A percentile compares a stretch with the other conserved stretches of the same genome.
These are phyloP conservation scores for Dicranocentrus wangi DNA, from an alignment of 2,888 invertebrate genomes.

Conservation along the genomic window DNA sequence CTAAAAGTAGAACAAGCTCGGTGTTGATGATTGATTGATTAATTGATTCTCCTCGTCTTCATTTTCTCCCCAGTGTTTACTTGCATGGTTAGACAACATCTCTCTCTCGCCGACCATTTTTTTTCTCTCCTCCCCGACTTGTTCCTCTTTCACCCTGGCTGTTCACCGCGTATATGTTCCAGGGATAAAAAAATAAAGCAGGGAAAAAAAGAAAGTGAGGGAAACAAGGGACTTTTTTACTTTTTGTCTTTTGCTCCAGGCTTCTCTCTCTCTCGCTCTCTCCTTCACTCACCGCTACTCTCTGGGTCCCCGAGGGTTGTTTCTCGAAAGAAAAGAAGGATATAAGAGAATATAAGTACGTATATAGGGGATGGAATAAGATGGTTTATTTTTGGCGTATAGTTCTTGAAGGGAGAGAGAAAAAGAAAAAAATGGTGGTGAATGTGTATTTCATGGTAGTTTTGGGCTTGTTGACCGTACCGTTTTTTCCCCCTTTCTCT, in stretches of 20 bases:
- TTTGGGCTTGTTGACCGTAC: slow-evolving; percentile 43
- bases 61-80: slow-evolving; percentile 57
- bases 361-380: too few relatives aligned
- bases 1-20: slow-evolving; percentile 53
- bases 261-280: not conserved
- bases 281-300: not conserved
- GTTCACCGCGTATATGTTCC: not conserved
- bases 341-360: too few relatives aligned
- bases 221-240: slow-evolving; percentile 45
- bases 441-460: not conserved
- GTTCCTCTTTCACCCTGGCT: slow-evolving; percentile 12
- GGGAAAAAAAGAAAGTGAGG: slow-evolving; percentile 24
- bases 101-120: too few relatives aligned
- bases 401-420: too few relatives aligned
- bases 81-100: slow-evolving; percentile 49
- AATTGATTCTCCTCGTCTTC: slow-evolving; percentile 62
- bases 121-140: not conserved
- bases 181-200: not conserved
- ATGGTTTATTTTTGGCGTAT: too few relatives aligned
- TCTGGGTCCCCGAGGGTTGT: too few relatives aligned
- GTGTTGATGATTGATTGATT: slow-evolving; percentile 66
- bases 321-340: too few relatives aligned
- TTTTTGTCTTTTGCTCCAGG: slow-evolving; percentile 43
- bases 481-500: not conserved
- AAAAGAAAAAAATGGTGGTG: too few relatives aligned